Evolutionary conservation across 2,888 invertebrate genomes (phyloP).

Genomic region (Subacronicta megacephala): DNA sequence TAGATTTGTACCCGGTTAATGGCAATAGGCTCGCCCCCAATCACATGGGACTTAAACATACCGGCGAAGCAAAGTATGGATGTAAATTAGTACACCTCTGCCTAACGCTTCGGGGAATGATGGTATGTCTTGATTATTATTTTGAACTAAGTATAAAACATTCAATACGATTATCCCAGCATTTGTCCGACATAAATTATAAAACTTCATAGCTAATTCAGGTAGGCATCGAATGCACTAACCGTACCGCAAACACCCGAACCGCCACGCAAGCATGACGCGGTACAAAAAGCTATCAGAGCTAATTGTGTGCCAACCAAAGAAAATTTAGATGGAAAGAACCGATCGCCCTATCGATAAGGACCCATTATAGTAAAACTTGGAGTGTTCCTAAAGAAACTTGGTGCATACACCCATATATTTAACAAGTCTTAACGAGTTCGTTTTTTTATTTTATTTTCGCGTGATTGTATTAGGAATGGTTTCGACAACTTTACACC

Average conservation of each 20-base stretch:
- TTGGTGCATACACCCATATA: constrained; percentile 76
- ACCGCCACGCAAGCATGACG: constrained; percentile 75
- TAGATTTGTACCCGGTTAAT: too few relatives aligned
- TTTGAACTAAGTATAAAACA: too few relatives aligned
- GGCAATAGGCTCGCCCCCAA: too few relatives aligned
- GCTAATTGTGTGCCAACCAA: constrained; percentile 86
- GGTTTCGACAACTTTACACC: constrained; percentile 67
- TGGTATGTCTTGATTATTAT: too few relatives aligned
- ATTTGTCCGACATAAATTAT: not conserved
- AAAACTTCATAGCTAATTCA: constrained; percentile 7
- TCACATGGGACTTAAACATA: too few relatives aligned
- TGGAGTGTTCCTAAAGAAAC: constrained; percentile 74
- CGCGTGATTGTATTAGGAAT: constrained; percentile 71
- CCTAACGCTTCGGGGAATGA: too few relatives aligned
- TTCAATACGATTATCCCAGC: too few relatives aligned
- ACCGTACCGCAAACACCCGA: constrained; percentile 33
- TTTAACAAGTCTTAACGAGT: constrained; percentile 71
- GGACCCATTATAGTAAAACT: constrained; percentile 81
- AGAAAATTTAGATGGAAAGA: constrained; percentile 81
- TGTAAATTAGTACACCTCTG: too few relatives aligned
- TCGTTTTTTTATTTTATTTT: constrained; percentile 77
- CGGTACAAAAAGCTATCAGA: constrained; percentile 84
- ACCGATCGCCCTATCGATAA: constrained; percentile 78
- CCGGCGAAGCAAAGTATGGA: too few relatives aligned
- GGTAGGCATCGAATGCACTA: constrained; percentile 44